A percentile compares a stretch with the other conserved stretches of the same genome.
Evolutionary conservation across 2,797 vertebrate genomes (phyloP).

Genomic region (Telmatherina bonti): DNA sequence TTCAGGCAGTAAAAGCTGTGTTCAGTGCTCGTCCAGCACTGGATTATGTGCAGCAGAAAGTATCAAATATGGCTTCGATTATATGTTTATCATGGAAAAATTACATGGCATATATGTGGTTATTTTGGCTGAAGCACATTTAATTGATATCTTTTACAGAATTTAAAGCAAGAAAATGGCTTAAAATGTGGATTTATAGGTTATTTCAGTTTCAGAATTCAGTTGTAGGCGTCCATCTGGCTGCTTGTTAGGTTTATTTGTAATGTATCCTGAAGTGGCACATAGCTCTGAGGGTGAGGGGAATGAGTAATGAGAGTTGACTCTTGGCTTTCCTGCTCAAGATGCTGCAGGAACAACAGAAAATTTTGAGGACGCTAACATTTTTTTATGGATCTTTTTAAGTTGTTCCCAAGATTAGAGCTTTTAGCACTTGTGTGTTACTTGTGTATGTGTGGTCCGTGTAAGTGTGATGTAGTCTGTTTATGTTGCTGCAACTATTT

Average conservation of each 20-base stretch:
- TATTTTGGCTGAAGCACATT: neutral
- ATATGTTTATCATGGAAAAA: neutral
- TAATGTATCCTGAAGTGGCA: conserved; percentile 47
- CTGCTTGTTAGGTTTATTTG: conserved; percentile 41
- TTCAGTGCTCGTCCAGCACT: neutral
- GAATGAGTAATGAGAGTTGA: conserved; percentile 54
- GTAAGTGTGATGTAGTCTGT: neutral
- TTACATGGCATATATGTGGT: neutral
- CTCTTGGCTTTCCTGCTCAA: conserved; percentile 62
- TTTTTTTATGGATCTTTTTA: neutral
- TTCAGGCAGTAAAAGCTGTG: neutral
- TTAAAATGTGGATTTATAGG: neutral
- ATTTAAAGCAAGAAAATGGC: neutral
- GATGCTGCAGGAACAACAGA: conserved; percentile 61
- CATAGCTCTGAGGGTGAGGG: conserved; percentile 37
- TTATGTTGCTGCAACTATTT: neutral
- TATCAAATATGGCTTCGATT: neutral
- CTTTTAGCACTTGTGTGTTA: neutral
- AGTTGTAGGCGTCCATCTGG: conserved; percentile 41
- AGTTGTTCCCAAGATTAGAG: neutral
- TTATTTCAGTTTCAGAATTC: conserved; percentile 35
- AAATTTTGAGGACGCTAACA: conserved; percentile 30
- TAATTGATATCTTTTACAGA: neutral
- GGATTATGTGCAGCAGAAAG: neutral
- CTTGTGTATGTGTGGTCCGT: neutral